Base-by-base conservation (phyloP, 2,113 vertebrate genomes). In the Ageneiosus marmoratus region DNA sequence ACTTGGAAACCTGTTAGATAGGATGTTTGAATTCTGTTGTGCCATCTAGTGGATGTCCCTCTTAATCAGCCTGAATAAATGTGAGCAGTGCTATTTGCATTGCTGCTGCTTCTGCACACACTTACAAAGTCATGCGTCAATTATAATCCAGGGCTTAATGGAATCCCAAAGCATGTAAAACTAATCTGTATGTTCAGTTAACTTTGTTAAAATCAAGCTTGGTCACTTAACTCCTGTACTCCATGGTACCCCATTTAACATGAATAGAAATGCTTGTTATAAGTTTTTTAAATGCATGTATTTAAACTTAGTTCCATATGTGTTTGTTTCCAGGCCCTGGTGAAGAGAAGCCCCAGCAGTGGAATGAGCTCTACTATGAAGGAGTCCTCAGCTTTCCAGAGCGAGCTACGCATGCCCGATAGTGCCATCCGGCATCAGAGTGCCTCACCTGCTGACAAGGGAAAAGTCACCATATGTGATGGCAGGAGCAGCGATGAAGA, bases 311-410 rank as follows among this genome's bases (percentile, higher is more conserved):
- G 1, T 27, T 55, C 27, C 9, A 37, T 50, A 6, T 84, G 24
- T 84, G 22, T 85, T 13, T 87, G 20, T 67, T 82, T 58, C 32
- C 87, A 99, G 98, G 98, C 98, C 0, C 77, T 99, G 91, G 97
- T 99, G 79, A 99, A 99, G 87, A 95, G 98, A 88, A 98, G 98
- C 79, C 98, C 98, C 51, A 99, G 97, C 92, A 98, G 97, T 20
- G 97, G 97, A 53, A 97, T 99, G 86, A 93, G 97, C 89, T 97
- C 97, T n/a, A 97, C 97, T 86, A 93, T 99, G 93, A 99, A 99
- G 89, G 98, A 99, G 77, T 97, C 97, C 0, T 95, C 94, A 5
- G 97, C 98, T 0, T 99, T 99, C 92, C 97, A 99, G 92, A 98
- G 94, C 0, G 98, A 99, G 74, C 92, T 97, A 83, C 94, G 97